phyloP scores from a whole-genome alignment of 2,888 invertebrate genomes.

The Unio delphinus region DNA sequence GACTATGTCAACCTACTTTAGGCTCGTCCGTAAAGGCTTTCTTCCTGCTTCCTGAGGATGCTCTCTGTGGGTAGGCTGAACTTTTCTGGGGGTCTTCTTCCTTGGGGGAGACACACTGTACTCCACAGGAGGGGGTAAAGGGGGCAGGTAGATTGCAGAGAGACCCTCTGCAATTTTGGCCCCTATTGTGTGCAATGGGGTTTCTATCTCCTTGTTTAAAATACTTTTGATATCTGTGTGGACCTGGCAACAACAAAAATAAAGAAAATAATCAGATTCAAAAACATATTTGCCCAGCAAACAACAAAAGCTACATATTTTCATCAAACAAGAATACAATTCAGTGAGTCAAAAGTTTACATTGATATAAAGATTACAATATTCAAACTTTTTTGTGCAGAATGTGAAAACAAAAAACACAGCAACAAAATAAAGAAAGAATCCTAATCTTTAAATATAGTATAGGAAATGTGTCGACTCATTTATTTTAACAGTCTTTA shows the following conservation, averaged over 20 bases:
- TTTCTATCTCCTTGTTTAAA: constrained; percentile 35
- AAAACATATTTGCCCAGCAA: too few species aligned
- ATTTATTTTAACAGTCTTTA: too few species aligned
- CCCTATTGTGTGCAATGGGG: constrained; percentile 52
- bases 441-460: too few species aligned
- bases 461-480: too few species aligned
- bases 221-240: constrained; percentile 60
- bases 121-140: constrained; percentile 58
- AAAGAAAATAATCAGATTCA: not conserved
- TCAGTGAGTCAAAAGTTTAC: too few species aligned
- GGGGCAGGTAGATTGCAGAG: constrained; percentile 62
- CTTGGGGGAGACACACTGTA: constrained; percentile 28
- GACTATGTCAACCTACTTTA: constrained; percentile 46
- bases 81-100: constrained; percentile 20
- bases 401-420: too few species aligned
- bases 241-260: constrained; percentile 35
- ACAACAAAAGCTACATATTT: too few species aligned
- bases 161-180: constrained; percentile 60
- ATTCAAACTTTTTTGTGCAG: too few species aligned
- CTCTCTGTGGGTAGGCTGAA: constrained; percentile 24
- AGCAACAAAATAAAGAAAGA: too few species aligned
- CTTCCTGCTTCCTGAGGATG: constrained; percentile 20
- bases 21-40: constrained; percentile 43
- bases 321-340: too few species aligned
- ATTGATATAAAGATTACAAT: too few species aligned